These are phyloP conservation scores for Lymantria dispar DNA, from an alignment of 2,888 invertebrate genomes.

Conservation along the genomic window DNA sequence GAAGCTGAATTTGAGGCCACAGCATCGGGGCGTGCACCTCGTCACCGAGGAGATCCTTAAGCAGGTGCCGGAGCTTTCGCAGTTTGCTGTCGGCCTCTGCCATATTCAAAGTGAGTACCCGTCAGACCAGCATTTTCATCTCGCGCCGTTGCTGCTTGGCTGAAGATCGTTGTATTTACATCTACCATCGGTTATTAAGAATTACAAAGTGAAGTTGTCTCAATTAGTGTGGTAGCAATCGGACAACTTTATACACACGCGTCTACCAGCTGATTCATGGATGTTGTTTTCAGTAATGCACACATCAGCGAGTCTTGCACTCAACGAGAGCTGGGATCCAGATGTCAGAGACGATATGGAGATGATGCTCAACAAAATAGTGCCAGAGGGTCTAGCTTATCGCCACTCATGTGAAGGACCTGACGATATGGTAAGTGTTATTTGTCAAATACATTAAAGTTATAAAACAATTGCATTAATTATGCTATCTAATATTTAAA, in stretches of 20 bases:
- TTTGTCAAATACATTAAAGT: slow-evolving; percentile 7
- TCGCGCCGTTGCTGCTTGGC: slow-evolving; percentile 68
- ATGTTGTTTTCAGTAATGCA: slow-evolving; percentile 92
- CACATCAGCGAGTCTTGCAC: slow-evolving; percentile 97
- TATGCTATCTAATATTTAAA: too few species aligned
- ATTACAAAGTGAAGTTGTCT: slow-evolving; percentile 30
- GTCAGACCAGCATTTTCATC: slow-evolving; percentile 39
- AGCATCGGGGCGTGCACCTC: slow-evolving; percentile 97
- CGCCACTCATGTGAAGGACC: slow-evolving; percentile 99
- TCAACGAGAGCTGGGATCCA: slow-evolving; percentile 99
- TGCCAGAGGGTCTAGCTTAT: slow-evolving; percentile 98
- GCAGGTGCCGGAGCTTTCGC: slow-evolving; percentile 96
- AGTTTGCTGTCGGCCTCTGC: slow-evolving; percentile 97
- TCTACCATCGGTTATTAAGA: slow-evolving; percentile 35
- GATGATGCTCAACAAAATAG: slow-evolving; percentile 99
- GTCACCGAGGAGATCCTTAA: slow-evolving; percentile 98
- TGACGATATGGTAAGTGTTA: slow-evolving; percentile 95
- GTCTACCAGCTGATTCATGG: slow-evolving; percentile 56
- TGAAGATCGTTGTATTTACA: slow-evolving; percentile 58
- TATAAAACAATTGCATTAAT: too few species aligned
- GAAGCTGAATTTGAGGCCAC: slow-evolving; percentile 97
- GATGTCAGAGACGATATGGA: slow-evolving; percentile 99
- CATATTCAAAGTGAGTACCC: slow-evolving; percentile 96
- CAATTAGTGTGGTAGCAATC: slow-evolving; percentile 21
- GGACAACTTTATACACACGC: slow-evolving; percentile 17